Percentiles rank a stretch among this genome's conserved stretches.
Evolutionary conservation across 2,113 vertebrate species (phyloP).

Genomic region (Typhlomys cinereus): DNA sequence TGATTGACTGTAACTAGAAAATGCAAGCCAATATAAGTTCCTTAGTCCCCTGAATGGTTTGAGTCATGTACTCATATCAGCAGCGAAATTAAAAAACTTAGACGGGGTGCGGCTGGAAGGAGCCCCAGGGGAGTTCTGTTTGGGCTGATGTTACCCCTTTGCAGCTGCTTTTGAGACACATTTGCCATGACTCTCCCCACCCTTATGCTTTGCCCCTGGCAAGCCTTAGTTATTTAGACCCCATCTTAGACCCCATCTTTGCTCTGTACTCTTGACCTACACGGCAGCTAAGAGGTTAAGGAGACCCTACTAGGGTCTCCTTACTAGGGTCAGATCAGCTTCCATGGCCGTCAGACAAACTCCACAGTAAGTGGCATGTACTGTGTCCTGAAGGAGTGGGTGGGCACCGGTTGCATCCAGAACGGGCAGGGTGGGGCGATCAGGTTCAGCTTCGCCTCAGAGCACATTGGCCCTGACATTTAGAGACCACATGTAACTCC

Average conservation of each 20-base stretch:
- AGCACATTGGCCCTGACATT: neutral
- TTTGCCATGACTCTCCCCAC: rapidly evolving
- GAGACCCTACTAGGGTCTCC: neutral
- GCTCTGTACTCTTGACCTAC: neutral
- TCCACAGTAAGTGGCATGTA: rapidly evolving
- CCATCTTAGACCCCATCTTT: too few species aligned
- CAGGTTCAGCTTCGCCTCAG: neutral
- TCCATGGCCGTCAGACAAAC: neutral
- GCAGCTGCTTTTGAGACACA: neutral
- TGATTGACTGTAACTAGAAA: too few species aligned
- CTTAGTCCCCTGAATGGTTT: too few species aligned
- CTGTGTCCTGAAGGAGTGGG: neutral
- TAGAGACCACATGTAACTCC: neutral
- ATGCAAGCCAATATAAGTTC: too few species aligned
- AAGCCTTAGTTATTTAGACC: neutral
- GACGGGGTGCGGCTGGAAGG: neutral
- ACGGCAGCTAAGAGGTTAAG: neutral
- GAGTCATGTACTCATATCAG: too few species aligned
- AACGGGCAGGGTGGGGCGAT: rapidly evolving
- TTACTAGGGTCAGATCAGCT: too few species aligned
- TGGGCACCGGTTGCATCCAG: rapidly evolving
- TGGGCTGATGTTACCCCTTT: neutral
- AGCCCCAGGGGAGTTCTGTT: neutral
- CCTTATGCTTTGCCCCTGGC: too few species aligned
- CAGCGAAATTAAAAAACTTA: too few species aligned